Evolutionary conservation across 2,797 vertebrate genomes (phyloP).

Genomic region (Peromyscus nudipes): DNA sequence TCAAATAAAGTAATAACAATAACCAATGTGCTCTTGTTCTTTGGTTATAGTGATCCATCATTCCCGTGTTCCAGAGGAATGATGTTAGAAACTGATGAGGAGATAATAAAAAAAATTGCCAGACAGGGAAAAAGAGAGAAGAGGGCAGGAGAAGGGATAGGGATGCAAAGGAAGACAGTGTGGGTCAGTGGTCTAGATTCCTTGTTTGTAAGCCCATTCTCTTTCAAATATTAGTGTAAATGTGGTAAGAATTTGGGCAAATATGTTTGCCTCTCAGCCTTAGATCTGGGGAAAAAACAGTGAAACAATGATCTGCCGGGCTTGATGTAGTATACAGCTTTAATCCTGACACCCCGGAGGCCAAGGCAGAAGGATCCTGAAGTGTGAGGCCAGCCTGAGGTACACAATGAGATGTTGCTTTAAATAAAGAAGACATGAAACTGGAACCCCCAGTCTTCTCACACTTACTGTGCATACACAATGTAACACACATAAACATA

Average conservation of each 20-base stretch:
- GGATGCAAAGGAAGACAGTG: not conserved
- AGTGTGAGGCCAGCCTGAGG: not conserved
- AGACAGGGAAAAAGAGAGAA: not conserved
- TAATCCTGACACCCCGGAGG: not conserved
- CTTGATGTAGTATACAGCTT: not conserved
- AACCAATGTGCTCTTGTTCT: slow-evolving; percentile 40
- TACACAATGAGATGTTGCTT: not conserved
- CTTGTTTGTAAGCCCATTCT: not conserved
- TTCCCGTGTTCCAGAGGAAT: slow-evolving; percentile 53
- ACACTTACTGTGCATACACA: not conserved
- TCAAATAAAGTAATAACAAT: slow-evolving; percentile 50
- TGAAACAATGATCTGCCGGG: not conserved
- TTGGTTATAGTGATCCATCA: slow-evolving; percentile 36
- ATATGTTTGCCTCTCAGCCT: not conserved
- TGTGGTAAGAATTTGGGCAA: not conserved
- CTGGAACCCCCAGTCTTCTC: not conserved
- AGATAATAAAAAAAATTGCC: slow-evolving; percentile 38
- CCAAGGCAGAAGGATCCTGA: not conserved
- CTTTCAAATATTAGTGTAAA: not conserved
- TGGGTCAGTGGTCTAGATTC: not conserved
- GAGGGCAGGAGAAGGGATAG: not conserved
- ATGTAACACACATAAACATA: not conserved
- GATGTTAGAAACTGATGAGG: not conserved
- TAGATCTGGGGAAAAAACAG: not conserved
- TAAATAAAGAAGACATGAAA: not conserved